A percentile compares a stretch with the other conserved stretches of the same genome.
These are phyloP conservation scores for Hydroisotoma schaefferi DNA, from an alignment of 2,888 invertebrate genomes.

Conservation along the genomic window DNA sequence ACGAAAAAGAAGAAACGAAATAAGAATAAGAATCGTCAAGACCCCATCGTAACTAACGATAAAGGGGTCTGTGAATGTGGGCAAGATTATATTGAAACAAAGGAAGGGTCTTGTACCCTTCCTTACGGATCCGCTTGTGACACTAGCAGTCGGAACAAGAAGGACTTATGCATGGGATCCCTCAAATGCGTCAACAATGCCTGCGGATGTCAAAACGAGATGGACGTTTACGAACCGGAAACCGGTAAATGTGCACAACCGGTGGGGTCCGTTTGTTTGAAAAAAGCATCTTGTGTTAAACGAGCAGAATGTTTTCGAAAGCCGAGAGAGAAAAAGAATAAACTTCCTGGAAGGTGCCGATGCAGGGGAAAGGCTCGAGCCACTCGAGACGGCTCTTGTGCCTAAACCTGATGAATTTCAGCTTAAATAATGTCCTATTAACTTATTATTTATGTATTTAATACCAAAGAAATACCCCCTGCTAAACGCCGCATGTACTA, in stretches of 20 bases:
- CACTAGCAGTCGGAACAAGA: constrained; percentile 29
- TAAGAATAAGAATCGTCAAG: constrained; percentile 11
- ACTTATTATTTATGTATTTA: no score
- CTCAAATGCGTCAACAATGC: constrained; percentile 30
- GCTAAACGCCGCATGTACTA: no score
- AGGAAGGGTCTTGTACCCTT: constrained; percentile 23
- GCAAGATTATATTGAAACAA: constrained; percentile 27
- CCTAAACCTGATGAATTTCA: no score
- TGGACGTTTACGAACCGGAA: constrained; percentile 32
- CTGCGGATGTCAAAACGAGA: constrained; percentile 31
- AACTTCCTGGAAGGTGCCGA: constrained; percentile 36
- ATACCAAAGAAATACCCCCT: no score
- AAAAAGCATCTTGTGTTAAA: constrained; percentile 26
- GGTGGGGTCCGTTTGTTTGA: constrained; percentile 32
- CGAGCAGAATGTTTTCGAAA: constrained; percentile 26
- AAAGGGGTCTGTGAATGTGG: constrained; percentile 30
- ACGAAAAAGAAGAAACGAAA: constrained; percentile 6
- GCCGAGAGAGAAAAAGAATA: constrained; percentile 10
- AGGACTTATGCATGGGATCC: constrained; percentile 31
- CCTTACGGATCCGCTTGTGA: constrained; percentile 29
- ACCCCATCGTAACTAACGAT: no score
- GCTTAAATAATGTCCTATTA: no score
- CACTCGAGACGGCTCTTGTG: constrained; percentile 15
- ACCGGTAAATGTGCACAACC: constrained; percentile 25
- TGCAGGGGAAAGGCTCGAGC: constrained; percentile 29